phyloP scores from a whole-genome alignment of 2,113 vertebrate genomes.

The Oxyruncus cristatus region DNA sequence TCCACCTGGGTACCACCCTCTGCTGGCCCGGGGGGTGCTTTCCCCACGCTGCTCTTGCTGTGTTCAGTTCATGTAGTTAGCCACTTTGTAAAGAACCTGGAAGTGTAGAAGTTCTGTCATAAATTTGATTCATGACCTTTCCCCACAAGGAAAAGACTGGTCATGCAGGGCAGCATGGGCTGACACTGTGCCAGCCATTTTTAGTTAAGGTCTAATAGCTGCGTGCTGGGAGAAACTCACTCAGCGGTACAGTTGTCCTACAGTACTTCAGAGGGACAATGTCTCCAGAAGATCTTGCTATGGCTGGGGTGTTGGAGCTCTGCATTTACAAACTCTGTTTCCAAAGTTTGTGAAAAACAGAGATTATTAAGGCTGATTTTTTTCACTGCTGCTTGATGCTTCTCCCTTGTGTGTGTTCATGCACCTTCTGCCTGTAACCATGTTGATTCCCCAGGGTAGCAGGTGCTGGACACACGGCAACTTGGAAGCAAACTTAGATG shows the following conservation, averaged over 20 bases:
- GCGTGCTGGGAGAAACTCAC: not conserved
- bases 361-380: not conserved
- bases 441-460: not conserved
- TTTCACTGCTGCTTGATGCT: not conserved
- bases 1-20: not conserved
- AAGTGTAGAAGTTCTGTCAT: not conserved
- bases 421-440: not conserved
- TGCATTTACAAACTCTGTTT: not conserved
- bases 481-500: not conserved
- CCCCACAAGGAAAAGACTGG: not conserved
- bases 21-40: accelerated
- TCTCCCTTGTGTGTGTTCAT: not conserved
- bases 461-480: not conserved
- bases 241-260: accelerated
- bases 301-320: not conserved
- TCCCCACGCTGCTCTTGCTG: accelerated
- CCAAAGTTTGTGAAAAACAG: not conserved
- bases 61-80: not conserved
- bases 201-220: not conserved
- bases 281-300: not conserved
- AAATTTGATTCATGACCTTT: not conserved
- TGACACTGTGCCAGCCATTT: not conserved
- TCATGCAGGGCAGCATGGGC: not conserved
- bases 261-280: not conserved
- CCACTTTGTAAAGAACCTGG: not conserved